Evolutionary conservation across 1,140 invertebrate species (phyloP).

Genomic region (Eumeta japonica): DNA sequence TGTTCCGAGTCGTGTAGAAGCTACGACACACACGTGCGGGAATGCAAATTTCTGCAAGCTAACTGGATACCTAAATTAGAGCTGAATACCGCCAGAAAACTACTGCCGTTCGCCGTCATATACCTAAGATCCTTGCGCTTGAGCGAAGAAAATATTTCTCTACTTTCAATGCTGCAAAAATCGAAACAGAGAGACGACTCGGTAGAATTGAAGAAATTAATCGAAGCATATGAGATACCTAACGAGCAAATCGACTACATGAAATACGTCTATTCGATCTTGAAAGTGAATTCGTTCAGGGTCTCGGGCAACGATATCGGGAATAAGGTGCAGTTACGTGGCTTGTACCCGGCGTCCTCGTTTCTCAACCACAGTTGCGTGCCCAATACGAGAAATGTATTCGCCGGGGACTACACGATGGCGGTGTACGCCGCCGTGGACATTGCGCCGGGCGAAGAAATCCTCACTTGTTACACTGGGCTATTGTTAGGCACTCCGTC

Average conservation of each 20-base stretch:
- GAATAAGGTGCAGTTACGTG: conserved; percentile 58
- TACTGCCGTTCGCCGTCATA: conserved; percentile 50
- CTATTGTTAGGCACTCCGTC: conserved; percentile 70
- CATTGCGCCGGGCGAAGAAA: conserved; percentile 65
- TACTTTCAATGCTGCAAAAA: conserved; percentile 59
- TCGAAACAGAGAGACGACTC: conserved; percentile 50
- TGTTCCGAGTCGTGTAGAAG: conserved; percentile 59
- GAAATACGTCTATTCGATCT: conserved; percentile 55
- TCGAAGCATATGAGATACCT: conserved; percentile 48
- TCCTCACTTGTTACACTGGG: conserved; percentile 72
- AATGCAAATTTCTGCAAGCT: conserved; percentile 59
- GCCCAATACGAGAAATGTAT: conserved; percentile 72
- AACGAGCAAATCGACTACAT: conserved; percentile 62
- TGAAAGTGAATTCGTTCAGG: conserved; percentile 75
- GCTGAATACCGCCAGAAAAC: conserved; percentile 27
- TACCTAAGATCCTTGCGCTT: conserved; percentile 60
- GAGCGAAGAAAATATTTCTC: conserved; percentile 44
- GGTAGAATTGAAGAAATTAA: conserved; percentile 56
- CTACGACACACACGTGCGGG: conserved; percentile 48
- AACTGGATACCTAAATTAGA: conserved; percentile 46
- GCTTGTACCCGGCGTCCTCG: conserved; percentile 69
- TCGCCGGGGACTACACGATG: conserved; percentile 60
- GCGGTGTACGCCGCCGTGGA: conserved; percentile 61
- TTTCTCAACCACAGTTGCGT: conserved; percentile 74
- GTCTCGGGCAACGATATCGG: conserved; percentile 37